Base-by-base conservation (phyloP, 2,797 vertebrate genomes). In the Microctenopoma steveboyesi region DNA sequence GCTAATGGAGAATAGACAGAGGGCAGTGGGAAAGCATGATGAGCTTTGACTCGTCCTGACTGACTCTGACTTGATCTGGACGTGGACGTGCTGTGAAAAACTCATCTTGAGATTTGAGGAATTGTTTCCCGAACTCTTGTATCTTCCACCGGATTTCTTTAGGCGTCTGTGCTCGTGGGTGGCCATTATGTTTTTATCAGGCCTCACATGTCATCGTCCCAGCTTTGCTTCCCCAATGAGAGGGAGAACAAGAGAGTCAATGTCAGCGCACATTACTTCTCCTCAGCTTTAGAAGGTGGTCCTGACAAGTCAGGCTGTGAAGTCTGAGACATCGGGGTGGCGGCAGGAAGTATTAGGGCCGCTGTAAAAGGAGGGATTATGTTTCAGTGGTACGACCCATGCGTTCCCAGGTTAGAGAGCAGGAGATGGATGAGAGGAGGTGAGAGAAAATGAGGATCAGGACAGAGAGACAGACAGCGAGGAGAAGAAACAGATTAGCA, bases 261-360 rank as follows among this genome's bases (percentile, higher is more conserved):
- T 11, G 79, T 86, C 83, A 76, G 68, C 40, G 45, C 39, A 64
- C 69, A 70, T 89, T 71, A 80, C 8, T 40, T 82, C 75, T 72
- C 56, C 65, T 39, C 12, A 25, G 74, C 82, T 81, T 83, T 77
- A 82, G 76, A 42, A 51, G 33, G 64, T 15, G 56, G 62, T 69
- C 33, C 2, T 83, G 81, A 88, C 88, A 78, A 62, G 60, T 69
- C 64, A 81, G 78, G 71, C 83, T 86, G 83, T 83, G 83, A 87
- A 89, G 85, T 88, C 77, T 64, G 70, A 88, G 86, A 82, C 39
- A 35, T 85, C 67, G 28, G 57, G 80, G 83, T 85, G 86, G 89
- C 76, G 64, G 81, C 76, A 78, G 67, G 64, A 76, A 85, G 86
- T 59, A 82, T 91, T 89, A 89, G 50, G 35, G 45, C 83, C 72